These are phyloP conservation scores for Ophion slaviceki DNA, from an alignment of 2,888 invertebrate species.

Conservation along the genomic window DNA sequence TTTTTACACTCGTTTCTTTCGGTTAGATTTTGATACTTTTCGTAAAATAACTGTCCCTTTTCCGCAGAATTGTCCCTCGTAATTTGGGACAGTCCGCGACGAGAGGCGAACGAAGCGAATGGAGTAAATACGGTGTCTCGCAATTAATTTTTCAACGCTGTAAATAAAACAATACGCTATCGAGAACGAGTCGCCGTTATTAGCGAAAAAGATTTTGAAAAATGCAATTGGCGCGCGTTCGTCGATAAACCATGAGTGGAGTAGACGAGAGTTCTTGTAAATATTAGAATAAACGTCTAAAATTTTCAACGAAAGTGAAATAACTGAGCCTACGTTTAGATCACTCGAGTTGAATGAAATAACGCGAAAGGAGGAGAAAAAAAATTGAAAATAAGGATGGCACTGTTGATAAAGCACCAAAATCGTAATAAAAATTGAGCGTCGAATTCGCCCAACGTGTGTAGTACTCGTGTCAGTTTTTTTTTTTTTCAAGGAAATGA, in stretches of 20 bases:
- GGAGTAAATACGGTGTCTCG: not conserved
- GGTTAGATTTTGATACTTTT: not conserved
- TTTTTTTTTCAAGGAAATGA: slow-evolving; percentile 1
- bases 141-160: not conserved
- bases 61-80: not conserved
- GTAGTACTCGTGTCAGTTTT: slow-evolving; percentile 23
- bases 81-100: not conserved
- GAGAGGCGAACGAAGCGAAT: too few species aligned
- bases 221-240: slow-evolving; percentile 31
- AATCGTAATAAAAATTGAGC: slow-evolving; percentile 7
- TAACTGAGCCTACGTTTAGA: slow-evolving; percentile 31
- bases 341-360: slow-evolving; percentile 16
- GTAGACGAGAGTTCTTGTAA: slow-evolving; percentile 41
- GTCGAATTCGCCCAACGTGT: slow-evolving; percentile 16
- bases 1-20: not conserved
- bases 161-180: slow-evolving; percentile 18
- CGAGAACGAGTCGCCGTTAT: not conserved
- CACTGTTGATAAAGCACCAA: slow-evolving; percentile 44
- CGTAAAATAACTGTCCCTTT: not conserved
- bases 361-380: slow-evolving; percentile 4
- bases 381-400: not conserved
- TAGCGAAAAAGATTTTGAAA: slow-evolving; percentile 21
- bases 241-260: not conserved
- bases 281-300: slow-evolving; percentile 35
- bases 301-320: slow-evolving; percentile 48